phyloP scores from a whole-genome alignment of 2,888 invertebrate species.

The Pocota personata region DNA sequence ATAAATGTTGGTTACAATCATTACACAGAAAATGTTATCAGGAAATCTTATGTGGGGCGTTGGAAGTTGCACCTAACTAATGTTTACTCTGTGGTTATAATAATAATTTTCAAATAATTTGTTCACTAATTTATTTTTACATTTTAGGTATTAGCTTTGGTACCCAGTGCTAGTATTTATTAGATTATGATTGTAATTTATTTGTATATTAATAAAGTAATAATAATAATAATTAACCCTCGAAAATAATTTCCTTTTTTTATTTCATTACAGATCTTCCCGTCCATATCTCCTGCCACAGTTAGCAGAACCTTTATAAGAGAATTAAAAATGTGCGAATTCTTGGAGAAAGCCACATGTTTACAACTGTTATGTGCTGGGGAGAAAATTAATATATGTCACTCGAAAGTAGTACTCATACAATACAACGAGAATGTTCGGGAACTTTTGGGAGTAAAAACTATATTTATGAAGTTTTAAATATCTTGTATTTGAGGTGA shows the following conservation, averaged over 20 bases:
- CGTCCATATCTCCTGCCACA: slow-evolving; percentile 78
- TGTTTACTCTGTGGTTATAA: too few species aligned
- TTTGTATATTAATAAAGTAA: too few species aligned
- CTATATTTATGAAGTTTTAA: slow-evolving; percentile 88
- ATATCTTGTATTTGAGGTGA: slow-evolving; percentile 54
- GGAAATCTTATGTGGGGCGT: too few species aligned
- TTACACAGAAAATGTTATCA: too few species aligned
- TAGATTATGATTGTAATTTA: too few species aligned
- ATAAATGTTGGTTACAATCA: too few species aligned
- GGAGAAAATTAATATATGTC: slow-evolving; percentile 90
- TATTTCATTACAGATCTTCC: slow-evolving; percentile 80
- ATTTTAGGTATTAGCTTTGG: too few species aligned
- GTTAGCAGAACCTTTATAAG: slow-evolving; percentile 83
- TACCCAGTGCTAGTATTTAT: too few species aligned
- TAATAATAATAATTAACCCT: too few species aligned
- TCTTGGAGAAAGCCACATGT: slow-evolving; percentile 91
- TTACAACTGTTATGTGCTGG: slow-evolving; percentile 91
- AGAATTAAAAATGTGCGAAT: slow-evolving; percentile 91
- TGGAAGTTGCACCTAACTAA: too few species aligned
- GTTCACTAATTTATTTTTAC: too few species aligned
- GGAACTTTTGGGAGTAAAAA: slow-evolving; percentile 92
- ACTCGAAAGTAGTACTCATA: slow-evolving; percentile 91
- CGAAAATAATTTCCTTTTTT: background rate
- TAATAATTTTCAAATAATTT: too few species aligned
- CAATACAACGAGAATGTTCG: slow-evolving; percentile 93